Conservation (phyloP, 2,113 vertebrate genomes). For the Panurus biarmicus region DNA sequence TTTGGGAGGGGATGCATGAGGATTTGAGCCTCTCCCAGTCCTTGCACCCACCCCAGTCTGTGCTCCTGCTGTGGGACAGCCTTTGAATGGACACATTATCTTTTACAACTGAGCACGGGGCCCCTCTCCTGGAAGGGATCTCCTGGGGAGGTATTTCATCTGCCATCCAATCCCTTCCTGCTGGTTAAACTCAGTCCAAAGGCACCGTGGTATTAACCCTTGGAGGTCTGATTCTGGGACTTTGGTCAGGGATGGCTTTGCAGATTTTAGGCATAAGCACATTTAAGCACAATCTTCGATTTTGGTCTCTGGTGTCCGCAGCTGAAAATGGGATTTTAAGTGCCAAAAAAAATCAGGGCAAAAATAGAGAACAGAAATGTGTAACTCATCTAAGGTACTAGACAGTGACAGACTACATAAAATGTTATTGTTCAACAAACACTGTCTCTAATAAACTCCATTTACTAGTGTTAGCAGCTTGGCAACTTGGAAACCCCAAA, state of each 20-base stretch:
- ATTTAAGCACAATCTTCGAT: background rate
- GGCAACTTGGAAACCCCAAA: slow-evolving; percentile 61
- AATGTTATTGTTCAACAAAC: slow-evolving; percentile 63
- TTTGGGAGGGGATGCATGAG: background rate
- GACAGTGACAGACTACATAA: slow-evolving; percentile 57
- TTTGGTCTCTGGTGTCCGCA: background rate
- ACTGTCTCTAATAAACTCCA: slow-evolving; percentile 63
- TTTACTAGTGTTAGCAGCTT: slow-evolving; percentile 60
- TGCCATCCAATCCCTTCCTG: background rate
- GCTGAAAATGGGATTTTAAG: background rate
- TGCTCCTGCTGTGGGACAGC: background rate
- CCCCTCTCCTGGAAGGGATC: background rate
- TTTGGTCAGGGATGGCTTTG: background rate
- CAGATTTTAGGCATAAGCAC: background rate
- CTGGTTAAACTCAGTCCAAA: background rate
- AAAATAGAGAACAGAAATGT: slow-evolving; percentile 43
- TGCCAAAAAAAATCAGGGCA: background rate
- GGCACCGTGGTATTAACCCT: background rate
- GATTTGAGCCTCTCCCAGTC: background rate
- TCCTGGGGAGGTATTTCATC: background rate
- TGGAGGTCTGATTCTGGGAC: background rate
- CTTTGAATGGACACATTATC: background rate
- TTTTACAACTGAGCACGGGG: background rate
- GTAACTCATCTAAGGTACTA: slow-evolving; percentile 52
- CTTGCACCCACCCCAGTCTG: background rate